phyloP scores from a whole-genome alignment of 1,140 invertebrate species.

The Diplogasteroides magnus region DNA sequence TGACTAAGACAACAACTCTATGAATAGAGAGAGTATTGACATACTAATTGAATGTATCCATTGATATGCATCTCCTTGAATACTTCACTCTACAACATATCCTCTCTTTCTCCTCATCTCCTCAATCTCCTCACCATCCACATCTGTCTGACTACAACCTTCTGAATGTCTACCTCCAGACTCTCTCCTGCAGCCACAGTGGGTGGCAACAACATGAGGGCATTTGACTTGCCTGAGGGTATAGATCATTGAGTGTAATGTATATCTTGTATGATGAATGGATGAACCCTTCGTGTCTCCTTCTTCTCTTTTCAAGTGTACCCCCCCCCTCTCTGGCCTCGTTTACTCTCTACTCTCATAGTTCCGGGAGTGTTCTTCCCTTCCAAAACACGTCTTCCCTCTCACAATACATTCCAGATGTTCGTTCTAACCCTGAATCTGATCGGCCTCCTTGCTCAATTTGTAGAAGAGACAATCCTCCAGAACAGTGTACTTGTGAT shows the following conservation, averaged over 20 bases:
- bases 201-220: conserved; percentile 37
- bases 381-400: no score
- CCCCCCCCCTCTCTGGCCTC: no score
- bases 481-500: conserved; percentile 38
- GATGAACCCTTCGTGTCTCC: no score
- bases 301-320: no score
- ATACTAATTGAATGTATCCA: conserved; percentile 29
- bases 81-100: not conserved
- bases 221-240: conserved; percentile 34
- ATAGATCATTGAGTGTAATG: no score
- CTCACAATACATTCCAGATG: no score
- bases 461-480: conserved; percentile 41
- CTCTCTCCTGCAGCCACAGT: conserved; percentile 36
- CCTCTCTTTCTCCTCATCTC: not conserved
- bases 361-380: no score
- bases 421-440: conserved; percentile 28
- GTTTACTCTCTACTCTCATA: no score
- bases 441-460: conserved; percentile 33
- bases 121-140: no score
- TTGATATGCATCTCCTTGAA: conserved; percentile 41
- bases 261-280: no score
- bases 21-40: conserved; percentile 14
- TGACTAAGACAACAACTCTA: conserved; percentile 23
- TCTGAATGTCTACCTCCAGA: conserved; percentile 30
- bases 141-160: conserved; percentile 29